A percentile compares a stretch with the other conserved stretches of the same genome.
Evolutionary conservation across 35 echinoderm and acorn worm species (phyloP).

Genomic region (Acanthaster planci): DNA sequence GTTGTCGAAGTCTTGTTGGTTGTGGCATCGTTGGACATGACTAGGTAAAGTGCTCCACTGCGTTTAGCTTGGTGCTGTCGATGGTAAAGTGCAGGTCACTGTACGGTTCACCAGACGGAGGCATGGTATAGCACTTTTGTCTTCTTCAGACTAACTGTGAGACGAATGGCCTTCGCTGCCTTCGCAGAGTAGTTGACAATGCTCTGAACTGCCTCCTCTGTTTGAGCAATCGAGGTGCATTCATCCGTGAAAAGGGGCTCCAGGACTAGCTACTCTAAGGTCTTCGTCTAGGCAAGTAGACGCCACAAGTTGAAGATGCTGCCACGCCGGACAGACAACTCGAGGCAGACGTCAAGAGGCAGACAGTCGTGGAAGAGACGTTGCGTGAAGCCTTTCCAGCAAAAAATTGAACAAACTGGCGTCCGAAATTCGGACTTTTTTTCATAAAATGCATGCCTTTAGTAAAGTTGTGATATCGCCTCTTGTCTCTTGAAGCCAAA

Average conservation of each 20-base stretch:
- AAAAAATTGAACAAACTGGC: too few relatives aligned
- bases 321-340: too few relatives aligned
- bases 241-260: conserved; percentile 31
- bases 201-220: neutral
- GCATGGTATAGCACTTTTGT: conserved; percentile 40
- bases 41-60: conserved; percentile 10
- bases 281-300: neutral
- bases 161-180: conserved; percentile 12
- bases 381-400: too few relatives aligned
- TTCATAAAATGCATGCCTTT: too few relatives aligned
- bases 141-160: conserved; percentile 34
- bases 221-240: conserved; percentile 21
- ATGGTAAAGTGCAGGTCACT: neutral
- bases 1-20: neutral
- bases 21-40: neutral
- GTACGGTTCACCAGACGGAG: neutral
- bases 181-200: conserved; percentile 31
- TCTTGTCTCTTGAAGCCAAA: too few relatives aligned
- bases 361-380: too few relatives aligned
- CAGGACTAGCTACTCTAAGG: neutral
- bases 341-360: too few relatives aligned
- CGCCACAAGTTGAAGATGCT: conserved; percentile 32
- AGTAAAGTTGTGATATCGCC: too few relatives aligned
- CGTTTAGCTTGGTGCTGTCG: neutral
- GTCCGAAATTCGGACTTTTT: too few relatives aligned